Base-by-base conservation (phyloP, 2,113 vertebrate species). In the Aldabrachelys gigantea region DNA sequence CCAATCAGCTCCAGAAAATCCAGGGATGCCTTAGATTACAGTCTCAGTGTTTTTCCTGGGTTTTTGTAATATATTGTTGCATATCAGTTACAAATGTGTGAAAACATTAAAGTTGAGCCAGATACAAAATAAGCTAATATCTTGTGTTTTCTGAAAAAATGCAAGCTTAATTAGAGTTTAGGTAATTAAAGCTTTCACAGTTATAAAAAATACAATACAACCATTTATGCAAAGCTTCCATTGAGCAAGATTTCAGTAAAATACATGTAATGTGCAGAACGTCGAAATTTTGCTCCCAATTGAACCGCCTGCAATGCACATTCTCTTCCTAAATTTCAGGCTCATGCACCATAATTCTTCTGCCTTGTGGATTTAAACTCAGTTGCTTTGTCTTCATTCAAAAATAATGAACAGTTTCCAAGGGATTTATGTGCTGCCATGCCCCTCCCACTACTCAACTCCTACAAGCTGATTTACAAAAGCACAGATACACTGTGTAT, bases 111-210 rank as follows among this genome's bases (percentile, higher is more conserved):
- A 96, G 96, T 96, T 84, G 94, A 97, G 96, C 95, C 97, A 97
- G 95, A 78, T 95, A 97, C 88, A 97, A 97, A 98, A 97, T 94
- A 97, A 97, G 94, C 95, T 97, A 97, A 97, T 97, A 97, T 96
- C 90, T 92, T 93, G 90, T 97, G 90, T 96, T 97, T 97, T 97
- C 97, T 97, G 94, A 95, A 97, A 97, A 97, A 97, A 97, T 97
- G 96, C 93, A 96, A 96, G 96, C 89, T 97, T 97, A 98, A 97
- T 98, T 98, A 98, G 96, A 97, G 96, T 97, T 97, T 98, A 97
- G 96, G 96, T 97, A 96, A 97, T 98, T 97, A 97, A 97, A 98
- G 96, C 96, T 97, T 97, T 97, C 97, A 97, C 91, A 94, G 91
- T 97, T 96, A 96, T 97, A 95, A 95, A 97, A 98, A 97, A 96